Conservation (phyloP, 2,113 vertebrate genomes). For the Vidua macroura region DNA sequence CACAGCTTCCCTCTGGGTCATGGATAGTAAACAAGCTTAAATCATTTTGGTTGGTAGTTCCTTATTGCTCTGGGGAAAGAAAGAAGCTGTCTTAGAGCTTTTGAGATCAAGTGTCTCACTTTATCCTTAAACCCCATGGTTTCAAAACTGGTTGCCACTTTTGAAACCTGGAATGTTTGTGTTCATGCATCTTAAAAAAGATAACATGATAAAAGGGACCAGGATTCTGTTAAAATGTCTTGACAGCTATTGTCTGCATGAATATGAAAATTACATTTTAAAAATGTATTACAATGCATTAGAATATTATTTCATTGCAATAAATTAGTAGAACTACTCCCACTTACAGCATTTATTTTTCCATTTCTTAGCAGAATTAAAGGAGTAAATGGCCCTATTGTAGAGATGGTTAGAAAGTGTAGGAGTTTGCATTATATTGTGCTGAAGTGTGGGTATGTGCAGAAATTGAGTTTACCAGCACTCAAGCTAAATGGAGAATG, state of each 20-base stretch:
- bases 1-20: neutral
- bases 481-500: slow-evolving; percentile 59
- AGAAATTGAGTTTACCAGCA: slow-evolving; percentile 59
- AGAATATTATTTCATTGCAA: slow-evolving; percentile 15
- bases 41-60: neutral
- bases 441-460: slow-evolving; percentile 46
- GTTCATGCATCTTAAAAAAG: neutral
- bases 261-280: slow-evolving; percentile 28
- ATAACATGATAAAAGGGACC: neutral
- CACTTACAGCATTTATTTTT: slow-evolving; percentile 47
- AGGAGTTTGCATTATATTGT: slow-evolving; percentile 64
- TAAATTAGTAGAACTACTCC: slow-evolving; percentile 28
- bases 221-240: slow-evolving; percentile 22
- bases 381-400: slow-evolving; percentile 49
- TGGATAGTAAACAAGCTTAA: neutral
- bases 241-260: slow-evolving; percentile 30
- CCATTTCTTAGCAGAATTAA: slow-evolving; percentile 47
- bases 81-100: neutral
- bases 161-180: neutral
- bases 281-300: slow-evolving; percentile 42
- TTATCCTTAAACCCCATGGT: neutral
- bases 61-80: neutral
- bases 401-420: slow-evolving; percentile 40
- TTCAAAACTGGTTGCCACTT: neutral
- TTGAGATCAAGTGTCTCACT: neutral